Evolutionary conservation across 2,888 invertebrate species (phyloP).

Genomic region (Fragum whitleyi): DNA sequence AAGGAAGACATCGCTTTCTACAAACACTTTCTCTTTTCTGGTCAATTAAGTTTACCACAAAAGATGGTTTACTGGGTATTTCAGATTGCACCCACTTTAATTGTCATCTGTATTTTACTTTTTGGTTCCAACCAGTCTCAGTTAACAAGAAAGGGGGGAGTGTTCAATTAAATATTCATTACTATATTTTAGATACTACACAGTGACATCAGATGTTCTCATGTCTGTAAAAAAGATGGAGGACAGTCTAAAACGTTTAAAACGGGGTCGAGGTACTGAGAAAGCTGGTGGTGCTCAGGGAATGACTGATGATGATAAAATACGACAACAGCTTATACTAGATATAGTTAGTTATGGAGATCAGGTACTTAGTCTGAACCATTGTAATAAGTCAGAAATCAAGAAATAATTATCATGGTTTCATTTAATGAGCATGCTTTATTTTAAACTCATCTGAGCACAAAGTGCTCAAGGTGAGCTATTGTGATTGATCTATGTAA

Average conservation of each 20-base stretch:
- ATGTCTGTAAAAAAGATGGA: conserved; percentile 98
- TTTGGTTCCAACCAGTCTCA: no score
- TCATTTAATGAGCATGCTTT: background rate
- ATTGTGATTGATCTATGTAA: no score
- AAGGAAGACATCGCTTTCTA: background rate
- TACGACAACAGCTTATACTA: conserved; percentile 94
- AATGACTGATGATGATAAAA: conserved; percentile 97
- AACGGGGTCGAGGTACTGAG: conserved; percentile 90
- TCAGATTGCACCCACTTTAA: no score
- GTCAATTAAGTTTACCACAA: no score
- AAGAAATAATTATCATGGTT: no score
- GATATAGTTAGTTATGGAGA: conserved; percentile 92
- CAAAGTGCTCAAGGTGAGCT: no score
- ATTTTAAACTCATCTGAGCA: no score
- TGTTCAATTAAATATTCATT: no score
- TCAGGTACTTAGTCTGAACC: conserved; percentile 86
- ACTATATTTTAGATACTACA: conserved; percentile 82
- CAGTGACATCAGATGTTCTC: conserved; percentile 93
- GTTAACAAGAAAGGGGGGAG: no score
- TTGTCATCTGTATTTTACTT: no score
- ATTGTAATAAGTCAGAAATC: no score
- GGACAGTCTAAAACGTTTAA: conserved; percentile 95
- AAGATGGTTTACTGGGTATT: no score
- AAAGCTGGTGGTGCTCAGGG: conserved; percentile 87
- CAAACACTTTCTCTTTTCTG: background rate